Percentiles rank a stretch among this genome's conserved stretches.
Conservation (phyloP, 2,113 vertebrate species). For the Aldabrachelys gigantea region DNA sequence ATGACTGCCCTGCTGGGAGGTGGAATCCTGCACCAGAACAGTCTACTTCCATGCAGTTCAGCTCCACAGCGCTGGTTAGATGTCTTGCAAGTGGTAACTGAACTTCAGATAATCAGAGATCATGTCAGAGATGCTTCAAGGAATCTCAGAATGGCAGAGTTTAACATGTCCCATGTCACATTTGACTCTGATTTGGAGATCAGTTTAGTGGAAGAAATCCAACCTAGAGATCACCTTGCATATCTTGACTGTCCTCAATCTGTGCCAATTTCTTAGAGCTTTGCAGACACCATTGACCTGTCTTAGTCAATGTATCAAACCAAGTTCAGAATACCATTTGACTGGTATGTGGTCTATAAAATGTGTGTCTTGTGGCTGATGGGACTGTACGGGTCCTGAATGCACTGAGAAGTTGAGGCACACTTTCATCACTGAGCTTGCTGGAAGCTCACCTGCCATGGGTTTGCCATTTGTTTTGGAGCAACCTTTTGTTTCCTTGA, state of each 20-base stretch:
- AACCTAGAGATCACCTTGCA: background rate
- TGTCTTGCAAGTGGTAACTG: background rate
- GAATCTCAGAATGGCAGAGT: background rate
- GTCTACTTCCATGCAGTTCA: background rate
- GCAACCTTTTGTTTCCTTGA: too few species aligned
- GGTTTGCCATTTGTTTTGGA: too few species aligned
- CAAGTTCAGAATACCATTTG: background rate
- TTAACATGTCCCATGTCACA: accelerated
- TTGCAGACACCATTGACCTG: background rate
- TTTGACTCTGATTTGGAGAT: background rate
- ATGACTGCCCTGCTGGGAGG: background rate
- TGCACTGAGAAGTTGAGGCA: too few species aligned
- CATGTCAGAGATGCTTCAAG: background rate
- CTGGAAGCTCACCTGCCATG: too few species aligned
- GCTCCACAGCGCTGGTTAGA: background rate
- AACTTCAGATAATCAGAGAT: background rate
- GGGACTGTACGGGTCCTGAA: too few species aligned
- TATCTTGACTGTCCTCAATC: background rate
- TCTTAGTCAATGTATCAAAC: background rate
- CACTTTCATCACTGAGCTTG: too few species aligned
- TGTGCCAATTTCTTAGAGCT: background rate
- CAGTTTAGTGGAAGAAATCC: too few species aligned
- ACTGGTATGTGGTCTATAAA: background rate
- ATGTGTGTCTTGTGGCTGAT: too few species aligned
- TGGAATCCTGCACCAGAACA: background rate